phyloP scores from a whole-genome alignment of 2,113 vertebrate species.

The Microtus pennsylvanicus region DNA sequence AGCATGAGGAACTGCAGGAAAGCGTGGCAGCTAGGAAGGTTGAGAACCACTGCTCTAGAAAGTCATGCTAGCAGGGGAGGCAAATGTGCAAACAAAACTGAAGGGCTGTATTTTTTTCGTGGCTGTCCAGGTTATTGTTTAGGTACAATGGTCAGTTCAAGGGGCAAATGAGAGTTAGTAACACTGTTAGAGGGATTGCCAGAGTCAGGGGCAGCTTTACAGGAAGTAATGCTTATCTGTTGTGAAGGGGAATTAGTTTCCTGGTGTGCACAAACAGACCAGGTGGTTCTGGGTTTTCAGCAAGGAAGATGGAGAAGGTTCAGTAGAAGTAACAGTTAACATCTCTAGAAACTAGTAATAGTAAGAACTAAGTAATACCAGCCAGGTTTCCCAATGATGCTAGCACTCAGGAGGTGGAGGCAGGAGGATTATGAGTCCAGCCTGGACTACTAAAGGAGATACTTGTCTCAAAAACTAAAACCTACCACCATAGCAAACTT shows the following conservation, averaged over 20 bases:
- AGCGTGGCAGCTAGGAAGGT: background rate
- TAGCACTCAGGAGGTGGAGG: background rate
- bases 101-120: background rate
- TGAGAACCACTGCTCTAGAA: background rate
- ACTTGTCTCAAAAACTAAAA: background rate
- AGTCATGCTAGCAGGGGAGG: background rate
- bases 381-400: background rate
- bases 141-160: background rate
- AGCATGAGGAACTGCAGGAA: background rate
- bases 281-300: background rate
- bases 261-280: background rate
- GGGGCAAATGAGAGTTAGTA: background rate
- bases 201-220: conserved; percentile 12
- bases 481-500: background rate
- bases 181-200: background rate
- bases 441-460: background rate
- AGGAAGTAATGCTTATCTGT: conserved; percentile 32
- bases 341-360: background rate
- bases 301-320: background rate
- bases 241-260: background rate
- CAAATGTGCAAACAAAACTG: background rate
- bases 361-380: background rate
- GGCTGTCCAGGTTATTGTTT: background rate
- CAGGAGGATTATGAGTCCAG: background rate
- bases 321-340: background rate